Percentiles rank a stretch among this genome's conserved stretches.
phyloP scores from a whole-genome alignment of 2,888 invertebrate species.

The Elgonia sp. region DNA sequence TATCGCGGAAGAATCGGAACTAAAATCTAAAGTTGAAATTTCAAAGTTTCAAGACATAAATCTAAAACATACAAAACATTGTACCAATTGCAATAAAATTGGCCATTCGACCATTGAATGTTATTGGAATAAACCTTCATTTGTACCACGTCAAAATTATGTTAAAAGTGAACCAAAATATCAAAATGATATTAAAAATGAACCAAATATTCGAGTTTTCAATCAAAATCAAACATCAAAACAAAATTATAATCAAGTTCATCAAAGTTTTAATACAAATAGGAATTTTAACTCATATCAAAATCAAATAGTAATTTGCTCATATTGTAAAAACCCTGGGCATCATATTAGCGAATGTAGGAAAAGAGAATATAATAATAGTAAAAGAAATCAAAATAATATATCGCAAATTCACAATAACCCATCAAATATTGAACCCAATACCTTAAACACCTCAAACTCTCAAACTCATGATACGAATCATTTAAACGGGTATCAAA shows the following conservation, averaged over 20 bases:
- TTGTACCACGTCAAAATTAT: too few species aligned
- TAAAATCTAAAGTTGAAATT: slow-evolving; percentile 48
- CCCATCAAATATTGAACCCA: too few species aligned
- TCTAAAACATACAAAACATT: background rate
- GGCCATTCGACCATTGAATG: slow-evolving; percentile 7
- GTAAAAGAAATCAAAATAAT: slow-evolving; percentile 55
- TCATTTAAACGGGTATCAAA: slow-evolving; percentile 41
- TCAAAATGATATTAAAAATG: too few species aligned
- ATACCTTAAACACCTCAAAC: too few species aligned
- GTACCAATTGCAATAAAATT: background rate
- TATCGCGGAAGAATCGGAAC: slow-evolving; percentile 78
- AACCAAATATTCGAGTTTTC: background rate
- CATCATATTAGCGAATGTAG: slow-evolving; percentile 54
- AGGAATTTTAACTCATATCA: background rate
- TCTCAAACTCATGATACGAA: slow-evolving; percentile 25
- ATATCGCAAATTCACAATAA: too few species aligned
- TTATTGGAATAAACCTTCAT: background rate
- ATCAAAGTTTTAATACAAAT: slow-evolving; percentile 53
- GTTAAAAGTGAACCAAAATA: background rate
- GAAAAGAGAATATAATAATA: slow-evolving; percentile 62
- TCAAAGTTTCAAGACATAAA: slow-evolving; percentile 28
- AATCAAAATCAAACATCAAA: background rate
- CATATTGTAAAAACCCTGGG: slow-evolving; percentile 61
- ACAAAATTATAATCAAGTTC: too few species aligned
- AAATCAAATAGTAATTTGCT: slow-evolving; percentile 18